Conservation (phyloP, 2,797 vertebrate species). For the Mallotus villosus region DNA sequence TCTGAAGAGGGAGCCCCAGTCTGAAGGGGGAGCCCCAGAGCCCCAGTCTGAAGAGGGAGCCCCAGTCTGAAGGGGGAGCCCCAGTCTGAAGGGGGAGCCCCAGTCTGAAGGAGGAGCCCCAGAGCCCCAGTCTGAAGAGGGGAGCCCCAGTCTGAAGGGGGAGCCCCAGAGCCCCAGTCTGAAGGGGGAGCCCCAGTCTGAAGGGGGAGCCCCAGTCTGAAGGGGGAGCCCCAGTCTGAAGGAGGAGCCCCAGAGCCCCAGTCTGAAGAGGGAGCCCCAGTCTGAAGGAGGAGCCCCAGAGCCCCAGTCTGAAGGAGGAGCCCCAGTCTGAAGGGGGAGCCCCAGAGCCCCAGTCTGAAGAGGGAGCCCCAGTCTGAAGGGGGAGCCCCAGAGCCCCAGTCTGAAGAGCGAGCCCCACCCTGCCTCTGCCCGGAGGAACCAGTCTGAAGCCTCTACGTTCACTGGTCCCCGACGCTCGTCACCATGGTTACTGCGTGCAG, state of each 20-base stretch:
- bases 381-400: background rate
- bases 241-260: too few relatives aligned
- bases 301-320: background rate
- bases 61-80: too few relatives aligned
- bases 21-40: too few relatives aligned
- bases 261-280: background rate
- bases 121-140: too few relatives aligned
- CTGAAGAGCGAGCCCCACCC: too few relatives aligned
- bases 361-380: too few relatives aligned
- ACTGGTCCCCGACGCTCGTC: background rate
- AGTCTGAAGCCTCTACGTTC: background rate
- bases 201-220: too few relatives aligned
- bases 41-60: background rate
- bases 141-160: background rate
- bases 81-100: background rate
- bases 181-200: background rate
- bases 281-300: too few relatives aligned
- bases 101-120: too few relatives aligned
- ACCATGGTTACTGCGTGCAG: conserved; percentile 1
- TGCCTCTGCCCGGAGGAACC: too few relatives aligned
- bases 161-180: too few relatives aligned
- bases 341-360: too few relatives aligned
- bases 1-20: background rate
- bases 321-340: background rate
- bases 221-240: background rate